A percentile compares a stretch with the other conserved stretches of the same genome.
Evolutionary conservation across 2,113 vertebrate species (phyloP).

Genomic region (Tachysurus vachellii): DNA sequence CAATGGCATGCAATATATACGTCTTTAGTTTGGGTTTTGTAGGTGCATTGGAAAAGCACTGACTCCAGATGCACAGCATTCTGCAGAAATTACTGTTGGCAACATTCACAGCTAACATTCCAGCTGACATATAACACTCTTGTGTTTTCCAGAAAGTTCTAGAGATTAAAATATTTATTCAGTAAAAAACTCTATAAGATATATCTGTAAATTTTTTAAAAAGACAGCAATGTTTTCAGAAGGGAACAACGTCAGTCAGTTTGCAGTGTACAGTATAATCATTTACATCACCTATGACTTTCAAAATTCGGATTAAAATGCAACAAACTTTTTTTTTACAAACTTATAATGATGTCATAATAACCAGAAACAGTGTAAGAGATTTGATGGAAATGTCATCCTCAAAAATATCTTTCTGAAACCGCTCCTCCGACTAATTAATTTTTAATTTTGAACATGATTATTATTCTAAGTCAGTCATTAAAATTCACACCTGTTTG

Average conservation of each 20-base stretch:
- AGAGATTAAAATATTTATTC: neutral
- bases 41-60: neutral
- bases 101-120: neutral
- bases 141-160: neutral
- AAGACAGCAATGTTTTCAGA: neutral
- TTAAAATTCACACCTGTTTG: neutral
- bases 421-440: neutral
- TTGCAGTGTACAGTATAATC: neutral
- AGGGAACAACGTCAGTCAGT: neutral
- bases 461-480: neutral
- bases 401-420: neutral
- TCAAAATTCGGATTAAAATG: neutral
- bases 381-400: neutral
- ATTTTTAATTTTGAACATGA: neutral
- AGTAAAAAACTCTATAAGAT: neutral
- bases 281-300: neutral
- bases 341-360: slow-evolving; percentile 22
- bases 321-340: neutral
- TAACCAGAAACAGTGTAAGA: neutral
- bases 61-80: neutral
- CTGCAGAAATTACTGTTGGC: neutral
- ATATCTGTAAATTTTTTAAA: neutral
- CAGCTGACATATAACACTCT: neutral
- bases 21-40: neutral
- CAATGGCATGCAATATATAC: neutral